These are phyloP conservation scores for Hipposideros armiger DNA, from an alignment of 2,113 vertebrate genomes.

Conservation along the genomic window DNA sequence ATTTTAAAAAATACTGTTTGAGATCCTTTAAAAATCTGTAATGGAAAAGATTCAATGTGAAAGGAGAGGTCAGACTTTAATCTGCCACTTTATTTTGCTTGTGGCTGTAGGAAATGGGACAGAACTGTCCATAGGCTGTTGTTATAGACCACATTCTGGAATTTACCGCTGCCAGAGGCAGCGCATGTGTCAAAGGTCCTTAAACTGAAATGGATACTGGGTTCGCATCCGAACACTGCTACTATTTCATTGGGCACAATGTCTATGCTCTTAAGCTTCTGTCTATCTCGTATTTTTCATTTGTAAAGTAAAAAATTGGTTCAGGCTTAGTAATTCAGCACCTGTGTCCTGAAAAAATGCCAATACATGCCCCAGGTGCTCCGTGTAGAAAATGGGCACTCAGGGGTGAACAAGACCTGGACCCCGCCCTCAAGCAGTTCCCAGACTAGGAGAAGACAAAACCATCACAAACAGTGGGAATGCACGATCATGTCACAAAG, in stretches of 20 bases:
- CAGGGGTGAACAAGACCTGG: not conserved
- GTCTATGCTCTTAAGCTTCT: not conserved
- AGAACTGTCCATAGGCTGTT: not conserved
- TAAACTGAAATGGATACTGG: not conserved
- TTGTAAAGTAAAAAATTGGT: not conserved
- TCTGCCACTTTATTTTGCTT: not conserved
- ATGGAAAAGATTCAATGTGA: constrained; percentile 1
- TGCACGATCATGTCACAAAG: accelerated
- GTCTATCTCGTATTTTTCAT: not conserved
- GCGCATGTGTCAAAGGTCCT: not conserved
- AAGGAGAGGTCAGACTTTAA: not conserved
- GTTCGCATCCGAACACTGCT: not conserved
- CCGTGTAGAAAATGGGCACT: not conserved
- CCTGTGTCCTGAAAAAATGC: not conserved
- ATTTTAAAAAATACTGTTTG: not conserved
- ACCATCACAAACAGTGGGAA: accelerated
- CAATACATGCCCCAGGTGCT: not conserved
- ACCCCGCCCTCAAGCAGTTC: not conserved
- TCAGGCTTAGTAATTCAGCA: not conserved
- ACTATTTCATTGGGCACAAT: too few relatives aligned
- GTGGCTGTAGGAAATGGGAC: not conserved
- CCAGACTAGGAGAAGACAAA: not conserved
- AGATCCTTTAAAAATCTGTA: not conserved
- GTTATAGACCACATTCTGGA: not conserved
- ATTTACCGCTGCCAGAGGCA: not conserved